Evolutionary conservation across 2,888 invertebrate species (phyloP).

Genomic region (Cephalotes varians): DNA sequence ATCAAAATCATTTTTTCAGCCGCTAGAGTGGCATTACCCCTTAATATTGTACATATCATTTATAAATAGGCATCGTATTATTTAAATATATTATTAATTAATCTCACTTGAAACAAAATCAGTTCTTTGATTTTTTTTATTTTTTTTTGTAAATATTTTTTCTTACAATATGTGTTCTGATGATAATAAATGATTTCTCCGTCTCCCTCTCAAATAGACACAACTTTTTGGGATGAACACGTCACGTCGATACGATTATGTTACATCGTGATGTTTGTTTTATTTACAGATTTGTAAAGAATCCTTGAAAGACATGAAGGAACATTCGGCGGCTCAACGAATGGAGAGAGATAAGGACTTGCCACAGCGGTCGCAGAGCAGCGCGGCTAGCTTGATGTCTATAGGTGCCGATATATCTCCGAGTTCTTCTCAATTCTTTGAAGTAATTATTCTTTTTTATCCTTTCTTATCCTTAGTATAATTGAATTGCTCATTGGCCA

Average conservation of each 20-base stretch:
- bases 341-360: conserved; percentile 79
- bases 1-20: too few relatives aligned
- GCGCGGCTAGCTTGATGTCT: conserved; percentile 90
- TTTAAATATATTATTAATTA: neutral
- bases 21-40: too few relatives aligned
- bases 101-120: neutral
- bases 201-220: neutral
- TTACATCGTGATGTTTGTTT: conserved; percentile 15
- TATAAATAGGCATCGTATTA: neutral
- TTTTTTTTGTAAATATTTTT: neutral
- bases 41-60: neutral
- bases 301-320: conserved; percentile 84
- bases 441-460: conserved; percentile 86
- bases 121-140: neutral
- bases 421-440: conserved; percentile 95
- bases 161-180: neutral
- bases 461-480: neutral
- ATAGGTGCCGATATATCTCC: conserved; percentile 93
- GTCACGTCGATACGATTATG: neutral
- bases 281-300: conserved; percentile 80
- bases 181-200: neutral
- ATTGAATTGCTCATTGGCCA: too few relatives aligned
- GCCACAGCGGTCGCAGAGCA: conserved; percentile 86
- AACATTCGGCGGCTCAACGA: conserved; percentile 82
- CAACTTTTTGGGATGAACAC: neutral